Base-by-base conservation (phyloP, 1,140 invertebrate species). In the Trachymyrmex cornetzi region DNA sequence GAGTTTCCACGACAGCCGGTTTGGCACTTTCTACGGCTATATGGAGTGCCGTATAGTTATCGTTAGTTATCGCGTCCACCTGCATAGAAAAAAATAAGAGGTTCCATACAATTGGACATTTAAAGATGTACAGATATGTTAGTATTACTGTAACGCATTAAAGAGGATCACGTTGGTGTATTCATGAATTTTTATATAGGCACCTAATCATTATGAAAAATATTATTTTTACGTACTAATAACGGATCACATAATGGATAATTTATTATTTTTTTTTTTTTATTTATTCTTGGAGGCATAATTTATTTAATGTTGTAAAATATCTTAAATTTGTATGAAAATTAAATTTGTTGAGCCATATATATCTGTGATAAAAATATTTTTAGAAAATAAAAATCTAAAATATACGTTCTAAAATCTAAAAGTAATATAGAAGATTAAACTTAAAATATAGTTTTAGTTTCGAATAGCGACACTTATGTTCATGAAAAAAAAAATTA, bases 31-130 rank as follows among this genome's bases (percentile, higher is more conserved):
- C 98, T 3, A 99, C 99, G n/a, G 99, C 99, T 90, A 99, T 98
- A 93, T 99, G 99, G 0, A 99, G 96, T n/a, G 99, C 99, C 27
- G 99, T 99, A 94, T 99, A 99, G 93, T 99, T 99, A 93, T 99
- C 99, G 98, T 99, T 95, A 2, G 95, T 95, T 16, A 92, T 93
- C 0, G 93, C 94, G 72, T 95, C 94, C 44, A 95, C 94, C 94
- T 95, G 34, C 11, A 2, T 67, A 4, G 0, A 67, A 63, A 69
- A 63, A 12, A 34, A 16, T 34, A 72, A 14, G 6, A 19, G 1
- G 1, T 30, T 55, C 14, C 22, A 27, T 24, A 44, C 16, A n/a
- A n/a, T 48, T 77, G 55, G 3, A 19, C 19, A 34, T 57, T 24
- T 55, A 5, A n/a, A 48, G 3, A 63, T 77, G 24, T 5, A 24